Evolutionary conservation across 30 jellyfish, hydroid and myxozoan species (phyloP).

Genomic region (Turritopsis dohrnii): DNA sequence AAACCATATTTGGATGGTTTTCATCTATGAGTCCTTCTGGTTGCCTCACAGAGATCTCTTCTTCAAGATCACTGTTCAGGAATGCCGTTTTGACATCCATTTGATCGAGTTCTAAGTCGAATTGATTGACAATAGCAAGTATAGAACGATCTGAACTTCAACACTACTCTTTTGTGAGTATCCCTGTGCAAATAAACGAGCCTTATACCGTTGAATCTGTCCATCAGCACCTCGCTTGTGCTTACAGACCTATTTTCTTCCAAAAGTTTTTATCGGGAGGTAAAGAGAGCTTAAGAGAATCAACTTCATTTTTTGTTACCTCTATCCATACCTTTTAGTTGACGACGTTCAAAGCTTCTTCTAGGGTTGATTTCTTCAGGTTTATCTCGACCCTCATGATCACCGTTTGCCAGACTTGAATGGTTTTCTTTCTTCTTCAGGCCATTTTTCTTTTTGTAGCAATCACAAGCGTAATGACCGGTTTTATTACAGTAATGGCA

Average conservation of each 20-base stretch:
- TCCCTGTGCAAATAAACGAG: slow-evolving; percentile 32
- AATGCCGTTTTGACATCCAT: slow-evolving; percentile 50
- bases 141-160: slow-evolving; percentile 27
- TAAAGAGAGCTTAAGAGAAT: background rate
- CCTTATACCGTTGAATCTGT: slow-evolving; percentile 14
- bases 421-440: no score
- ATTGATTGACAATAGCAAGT: slow-evolving; percentile 18
- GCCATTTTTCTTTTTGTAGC: slow-evolving; percentile 33
- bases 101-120: slow-evolving; percentile 33
- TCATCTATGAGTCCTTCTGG: slow-evolving; percentile 49
- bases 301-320: background rate
- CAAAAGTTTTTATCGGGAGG: background rate
- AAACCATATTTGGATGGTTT: slow-evolving; percentile 30
- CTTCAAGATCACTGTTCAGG: slow-evolving; percentile 35
- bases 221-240: background rate
- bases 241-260: slow-evolving; percentile 3
- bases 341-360: slow-evolving; percentile 4
- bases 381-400: no score
- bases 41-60: slow-evolving; percentile 56
- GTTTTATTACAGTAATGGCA: slow-evolving; percentile 44
- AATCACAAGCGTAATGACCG: slow-evolving; percentile 43
- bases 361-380: no score
- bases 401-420: background rate
- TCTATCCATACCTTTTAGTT: background rate
- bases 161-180: slow-evolving; percentile 3